Conservation (phyloP, 2,888 invertebrate species). For the Caenorhabditis sp. region DNA sequence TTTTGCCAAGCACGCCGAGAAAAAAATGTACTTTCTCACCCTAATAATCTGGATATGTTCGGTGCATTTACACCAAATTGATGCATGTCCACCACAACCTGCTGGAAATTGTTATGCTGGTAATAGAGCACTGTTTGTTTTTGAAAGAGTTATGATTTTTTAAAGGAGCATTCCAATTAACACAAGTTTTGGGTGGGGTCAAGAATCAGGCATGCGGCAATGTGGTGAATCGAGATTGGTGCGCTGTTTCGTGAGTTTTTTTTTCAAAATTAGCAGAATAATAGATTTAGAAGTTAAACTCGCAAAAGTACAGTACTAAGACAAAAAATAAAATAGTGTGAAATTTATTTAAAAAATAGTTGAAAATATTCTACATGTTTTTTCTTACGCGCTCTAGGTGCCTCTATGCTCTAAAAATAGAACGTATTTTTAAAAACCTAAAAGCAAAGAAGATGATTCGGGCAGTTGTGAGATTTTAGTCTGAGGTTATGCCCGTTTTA, state of each 20-base stretch:
- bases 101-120: constrained; percentile 41
- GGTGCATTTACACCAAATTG: background rate
- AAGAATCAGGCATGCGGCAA: constrained; percentile 34
- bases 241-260: constrained; percentile 40
- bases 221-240: constrained; percentile 37
- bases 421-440: too few species aligned
- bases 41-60: background rate
- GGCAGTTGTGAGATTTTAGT: too few species aligned
- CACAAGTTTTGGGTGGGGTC: constrained; percentile 22
- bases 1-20: background rate
- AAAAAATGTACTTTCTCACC: background rate
- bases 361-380: background rate
- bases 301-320: background rate
- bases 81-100: constrained; percentile 31
- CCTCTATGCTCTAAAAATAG: too few species aligned
- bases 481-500: too few species aligned
- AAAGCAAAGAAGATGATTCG: too few species aligned
- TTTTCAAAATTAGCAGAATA: background rate
- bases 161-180: constrained; percentile 21
- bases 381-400: too few species aligned
- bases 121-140: constrained; percentile 6
- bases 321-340: background rate
- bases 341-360: background rate
- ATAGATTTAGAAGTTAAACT: background rate
- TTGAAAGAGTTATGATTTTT: background rate